Conservation (phyloP, 2,888 invertebrate species). For the Zaprionus bogoriensis region DNA sequence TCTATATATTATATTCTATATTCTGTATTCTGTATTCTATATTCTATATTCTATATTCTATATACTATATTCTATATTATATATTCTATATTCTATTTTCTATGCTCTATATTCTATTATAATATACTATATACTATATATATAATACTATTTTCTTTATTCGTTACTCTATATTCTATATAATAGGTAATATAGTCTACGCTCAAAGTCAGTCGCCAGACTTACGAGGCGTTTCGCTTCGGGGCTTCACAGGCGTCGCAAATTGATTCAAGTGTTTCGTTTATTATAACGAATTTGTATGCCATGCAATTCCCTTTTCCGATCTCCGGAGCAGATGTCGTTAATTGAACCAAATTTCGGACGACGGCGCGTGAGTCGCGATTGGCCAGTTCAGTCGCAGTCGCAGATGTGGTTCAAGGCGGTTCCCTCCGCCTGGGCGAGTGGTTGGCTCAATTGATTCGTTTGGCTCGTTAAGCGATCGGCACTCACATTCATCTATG, state of each 20-base stretch:
- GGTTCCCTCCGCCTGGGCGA: constrained; percentile 37
- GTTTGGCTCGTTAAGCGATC: constrained; percentile 51
- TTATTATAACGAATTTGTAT: constrained; percentile 64
- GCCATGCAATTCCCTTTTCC: constrained; percentile 54
- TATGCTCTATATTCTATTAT: neutral
- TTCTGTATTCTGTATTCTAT: too few species aligned
- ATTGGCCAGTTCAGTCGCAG: neutral
- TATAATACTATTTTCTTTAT: neutral
- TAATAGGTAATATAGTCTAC: neutral
- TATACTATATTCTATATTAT: neutral
- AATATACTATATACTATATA: neutral
- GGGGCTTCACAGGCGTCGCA: constrained; percentile 22
- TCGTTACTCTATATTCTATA: neutral
- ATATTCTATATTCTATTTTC: neutral
- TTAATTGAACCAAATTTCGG: constrained; percentile 43
- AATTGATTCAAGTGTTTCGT: constrained; percentile 63
- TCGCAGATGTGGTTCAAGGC: constrained; percentile 49
- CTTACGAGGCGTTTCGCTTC: neutral
- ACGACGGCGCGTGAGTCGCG: constrained; percentile 4
- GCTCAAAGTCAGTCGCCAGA: neutral
- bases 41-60: neutral
- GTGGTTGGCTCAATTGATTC: constrained; percentile 39
- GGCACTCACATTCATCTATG: constrained; percentile 25
- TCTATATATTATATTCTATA: too few species aligned
- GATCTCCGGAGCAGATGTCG: constrained; percentile 24